These are phyloP conservation scores for Drosophila siamana DNA, from an alignment of 2,888 invertebrate genomes.

Conservation along the genomic window DNA sequence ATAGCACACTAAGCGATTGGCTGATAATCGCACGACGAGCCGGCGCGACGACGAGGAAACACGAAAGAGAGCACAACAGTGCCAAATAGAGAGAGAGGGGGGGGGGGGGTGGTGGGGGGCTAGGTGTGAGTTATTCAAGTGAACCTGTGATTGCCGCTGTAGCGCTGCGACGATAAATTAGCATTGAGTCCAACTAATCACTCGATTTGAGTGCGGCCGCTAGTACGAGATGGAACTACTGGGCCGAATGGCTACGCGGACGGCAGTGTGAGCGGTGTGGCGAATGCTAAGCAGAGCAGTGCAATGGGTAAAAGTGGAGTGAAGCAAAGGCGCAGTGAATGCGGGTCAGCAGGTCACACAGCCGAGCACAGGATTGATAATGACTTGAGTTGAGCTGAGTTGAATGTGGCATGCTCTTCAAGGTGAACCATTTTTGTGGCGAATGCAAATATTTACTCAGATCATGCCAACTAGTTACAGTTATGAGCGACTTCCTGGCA, in stretches of 20 bases:
- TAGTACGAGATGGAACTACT: background rate
- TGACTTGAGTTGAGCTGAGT: conserved; percentile 10
- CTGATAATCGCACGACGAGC: conserved; percentile 78
- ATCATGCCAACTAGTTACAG: conserved; percentile 43
- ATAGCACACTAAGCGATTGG: conserved; percentile 79
- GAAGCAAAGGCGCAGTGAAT: conserved; percentile 44
- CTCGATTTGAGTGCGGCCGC: conserved; percentile 14
- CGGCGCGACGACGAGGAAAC: conserved; percentile 19
- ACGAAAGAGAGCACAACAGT: conserved; percentile 7
- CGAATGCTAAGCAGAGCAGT: conserved; percentile 1
- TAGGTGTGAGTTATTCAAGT: conserved; percentile 29
- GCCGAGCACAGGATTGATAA: conserved; percentile 41
- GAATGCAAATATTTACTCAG: conserved; percentile 1
- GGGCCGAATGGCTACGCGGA: background rate
- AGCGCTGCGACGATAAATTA: conserved; percentile 73
- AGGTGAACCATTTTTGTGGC: conserved; percentile 35
- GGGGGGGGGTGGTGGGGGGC: background rate
- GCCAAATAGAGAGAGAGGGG: background rate
- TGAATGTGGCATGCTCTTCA: conserved; percentile 45
- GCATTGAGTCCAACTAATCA: conserved; percentile 58
- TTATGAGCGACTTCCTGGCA: conserved; percentile 61
- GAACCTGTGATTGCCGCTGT: conserved; percentile 71
- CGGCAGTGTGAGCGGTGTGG: background rate
- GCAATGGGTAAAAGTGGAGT: conserved; percentile 1
- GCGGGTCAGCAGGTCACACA: conserved; percentile 58